phyloP scores from a whole-genome alignment of 2,888 invertebrate species.

The Drosophila rubida region DNA sequence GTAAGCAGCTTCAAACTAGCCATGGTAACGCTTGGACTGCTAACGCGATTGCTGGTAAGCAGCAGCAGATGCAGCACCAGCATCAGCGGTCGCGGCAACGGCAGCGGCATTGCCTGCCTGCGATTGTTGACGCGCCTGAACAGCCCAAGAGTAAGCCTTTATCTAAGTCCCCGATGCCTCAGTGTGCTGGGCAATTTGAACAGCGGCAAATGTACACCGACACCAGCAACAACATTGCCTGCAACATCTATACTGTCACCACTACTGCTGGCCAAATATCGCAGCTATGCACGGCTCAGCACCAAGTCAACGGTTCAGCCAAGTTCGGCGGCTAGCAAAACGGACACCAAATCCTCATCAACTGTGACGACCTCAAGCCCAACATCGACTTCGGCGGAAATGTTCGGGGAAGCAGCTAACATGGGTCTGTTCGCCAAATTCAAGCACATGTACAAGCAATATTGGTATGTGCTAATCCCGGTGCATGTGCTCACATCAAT shows the following conservation, averaged over 20 bases:
- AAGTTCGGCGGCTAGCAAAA: slow-evolving; percentile 59
- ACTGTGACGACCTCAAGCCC: slow-evolving; percentile 31
- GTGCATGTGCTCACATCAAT: slow-evolving; percentile 96
- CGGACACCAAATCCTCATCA: slow-evolving; percentile 69
- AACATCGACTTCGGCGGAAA: slow-evolving; percentile 51
- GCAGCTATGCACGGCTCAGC: slow-evolving; percentile 47
- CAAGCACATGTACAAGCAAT: slow-evolving; percentile 96
- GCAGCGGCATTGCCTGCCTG: slow-evolving; percentile 25
- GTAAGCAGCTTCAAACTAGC: slow-evolving; percentile 7
- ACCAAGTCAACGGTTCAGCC: slow-evolving; percentile 58
- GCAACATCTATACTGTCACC: slow-evolving; percentile 37
- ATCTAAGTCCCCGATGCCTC: slow-evolving; percentile 39
- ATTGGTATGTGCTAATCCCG: slow-evolving; percentile 98
- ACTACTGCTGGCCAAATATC: slow-evolving; percentile 41
- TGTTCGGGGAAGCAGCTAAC: slow-evolving; percentile 85
- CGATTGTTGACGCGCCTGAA: slow-evolving; percentile 22
- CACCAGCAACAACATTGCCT: slow-evolving; percentile 16
- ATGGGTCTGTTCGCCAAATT: slow-evolving; percentile 91
- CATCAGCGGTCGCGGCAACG: slow-evolving; percentile 10
- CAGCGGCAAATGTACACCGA: slow-evolving; percentile 12
- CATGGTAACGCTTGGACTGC: slow-evolving; percentile 50
- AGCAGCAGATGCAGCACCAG: not conserved
- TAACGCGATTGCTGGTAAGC: slow-evolving; percentile 37
- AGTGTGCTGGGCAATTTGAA: slow-evolving; percentile 28
- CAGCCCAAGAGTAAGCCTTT: slow-evolving; percentile 10